Conservation (phyloP, 2,113 vertebrate species). For the Isichthys henryi region DNA sequence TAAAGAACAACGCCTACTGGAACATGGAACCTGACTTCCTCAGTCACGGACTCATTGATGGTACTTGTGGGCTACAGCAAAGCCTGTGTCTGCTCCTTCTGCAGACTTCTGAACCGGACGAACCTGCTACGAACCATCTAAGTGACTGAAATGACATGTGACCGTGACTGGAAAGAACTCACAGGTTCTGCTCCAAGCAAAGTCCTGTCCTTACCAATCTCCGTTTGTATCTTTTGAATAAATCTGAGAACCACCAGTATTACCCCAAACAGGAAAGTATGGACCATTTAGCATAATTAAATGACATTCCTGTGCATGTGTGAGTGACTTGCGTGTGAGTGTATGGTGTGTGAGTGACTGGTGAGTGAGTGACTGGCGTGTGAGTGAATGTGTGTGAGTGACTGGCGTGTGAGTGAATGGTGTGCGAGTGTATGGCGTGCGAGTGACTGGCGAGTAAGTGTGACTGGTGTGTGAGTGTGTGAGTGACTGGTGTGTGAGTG, state of each 20-base stretch:
- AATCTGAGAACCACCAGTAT: background rate
- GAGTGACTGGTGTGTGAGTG: too few species aligned
- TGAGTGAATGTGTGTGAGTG: too few species aligned
- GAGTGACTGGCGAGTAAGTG: too few species aligned
- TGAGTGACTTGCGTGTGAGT: too few species aligned
- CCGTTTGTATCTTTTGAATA: background rate
- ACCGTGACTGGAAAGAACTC: background rate
- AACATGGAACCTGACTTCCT: background rate
- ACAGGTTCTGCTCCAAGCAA: background rate
- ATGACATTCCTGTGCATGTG: background rate
- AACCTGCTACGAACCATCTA: background rate
- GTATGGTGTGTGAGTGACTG: too few species aligned
- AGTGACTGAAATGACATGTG: background rate
- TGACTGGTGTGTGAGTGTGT: too few species aligned
- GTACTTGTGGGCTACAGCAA: background rate
- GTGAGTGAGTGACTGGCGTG: too few species aligned
- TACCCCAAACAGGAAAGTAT: too few species aligned
- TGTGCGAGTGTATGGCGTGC: too few species aligned
- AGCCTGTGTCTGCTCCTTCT: background rate
- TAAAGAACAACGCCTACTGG: background rate
- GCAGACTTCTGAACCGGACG: background rate
- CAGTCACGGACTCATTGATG: background rate
- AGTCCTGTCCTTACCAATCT: background rate
- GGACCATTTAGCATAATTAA: background rate
- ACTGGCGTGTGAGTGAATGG: too few species aligned